A percentile compares a stretch with the other conserved stretches of the same genome.
phyloP scores from a whole-genome alignment of 2,797 vertebrate genomes.

The Catostomus latipinnis region DNA sequence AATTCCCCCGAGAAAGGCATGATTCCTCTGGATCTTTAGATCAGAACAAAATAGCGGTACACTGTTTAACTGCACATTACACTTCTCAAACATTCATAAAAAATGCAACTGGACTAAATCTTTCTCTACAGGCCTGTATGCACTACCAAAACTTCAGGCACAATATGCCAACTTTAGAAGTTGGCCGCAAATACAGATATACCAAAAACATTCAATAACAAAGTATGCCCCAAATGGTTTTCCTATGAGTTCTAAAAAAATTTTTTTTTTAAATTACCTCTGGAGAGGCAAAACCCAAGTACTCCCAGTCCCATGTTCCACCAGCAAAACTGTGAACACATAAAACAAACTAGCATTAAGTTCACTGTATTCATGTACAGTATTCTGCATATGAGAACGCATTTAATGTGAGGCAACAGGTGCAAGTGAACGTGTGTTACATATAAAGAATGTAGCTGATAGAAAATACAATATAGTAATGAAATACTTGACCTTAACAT shows the following conservation, averaged over 20 bases:
- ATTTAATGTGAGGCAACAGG: too few species aligned
- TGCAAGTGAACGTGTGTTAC: too few species aligned
- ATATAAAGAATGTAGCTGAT: too few species aligned
- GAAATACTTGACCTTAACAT: background rate
- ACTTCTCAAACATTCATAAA: slow-evolving; percentile 42
- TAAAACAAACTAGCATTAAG: slow-evolving; percentile 50
- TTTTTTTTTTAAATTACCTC: slow-evolving; percentile 82
- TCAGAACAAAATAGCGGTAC: slow-evolving; percentile 63
- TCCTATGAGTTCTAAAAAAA: slow-evolving; percentile 5
- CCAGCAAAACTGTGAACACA: slow-evolving; percentile 91
- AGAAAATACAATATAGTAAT: background rate
- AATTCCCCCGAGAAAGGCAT: slow-evolving; percentile 75
- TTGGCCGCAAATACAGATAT: slow-evolving; percentile 27
- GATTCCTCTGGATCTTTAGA: slow-evolving; percentile 81
- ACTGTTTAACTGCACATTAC: slow-evolving; percentile 49
- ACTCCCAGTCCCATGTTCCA: slow-evolving; percentile 99
- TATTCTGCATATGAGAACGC: background rate
- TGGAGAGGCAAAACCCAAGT: slow-evolving; percentile 97
- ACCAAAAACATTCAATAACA: slow-evolving; percentile 11
- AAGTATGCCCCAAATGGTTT: background rate
- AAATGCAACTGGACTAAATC: slow-evolving; percentile 22
- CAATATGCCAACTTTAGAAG: slow-evolving; percentile 5
- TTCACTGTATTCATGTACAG: background rate
- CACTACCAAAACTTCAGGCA: slow-evolving; percentile 16
- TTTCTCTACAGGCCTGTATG: slow-evolving; percentile 18